Conservation (phyloP, 2,113 vertebrate genomes). For the Rhea pennata region DNA sequence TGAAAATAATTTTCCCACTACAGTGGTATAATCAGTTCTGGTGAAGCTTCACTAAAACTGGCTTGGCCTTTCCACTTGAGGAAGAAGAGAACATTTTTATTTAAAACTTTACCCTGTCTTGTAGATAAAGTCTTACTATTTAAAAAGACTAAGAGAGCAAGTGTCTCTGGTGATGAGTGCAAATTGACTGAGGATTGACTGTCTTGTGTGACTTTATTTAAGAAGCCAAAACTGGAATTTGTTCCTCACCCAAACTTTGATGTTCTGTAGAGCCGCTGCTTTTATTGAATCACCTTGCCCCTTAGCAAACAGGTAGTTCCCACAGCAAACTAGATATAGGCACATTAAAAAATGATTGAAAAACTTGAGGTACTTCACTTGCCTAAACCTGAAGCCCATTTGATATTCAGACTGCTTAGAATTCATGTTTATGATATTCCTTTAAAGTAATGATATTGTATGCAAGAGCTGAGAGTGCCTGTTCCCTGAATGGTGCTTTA, state of each 20-base stretch:
- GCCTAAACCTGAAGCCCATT: neutral
- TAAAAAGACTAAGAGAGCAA: neutral
- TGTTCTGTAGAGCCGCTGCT: neutral
- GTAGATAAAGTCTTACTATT: neutral
- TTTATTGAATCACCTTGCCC: neutral
- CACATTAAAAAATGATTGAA: neutral
- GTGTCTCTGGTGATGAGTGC: neutral
- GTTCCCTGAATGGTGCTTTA: rapidly evolving
- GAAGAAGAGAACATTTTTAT: neutral
- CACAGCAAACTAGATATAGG: rapidly evolving
- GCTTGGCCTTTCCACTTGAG: neutral
- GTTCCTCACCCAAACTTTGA: neutral
- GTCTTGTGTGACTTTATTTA: neutral
- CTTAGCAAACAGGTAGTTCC: rapidly evolving
- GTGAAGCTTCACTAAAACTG: neutral
- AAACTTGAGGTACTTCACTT: neutral
- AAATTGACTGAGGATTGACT: neutral
- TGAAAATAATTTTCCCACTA: too few species aligned
- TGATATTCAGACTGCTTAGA: neutral
- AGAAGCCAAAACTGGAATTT: neutral
- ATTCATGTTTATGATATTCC: too few species aligned
- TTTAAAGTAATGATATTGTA: too few species aligned
- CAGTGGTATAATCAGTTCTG: rapidly evolving
- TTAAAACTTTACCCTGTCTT: neutral
- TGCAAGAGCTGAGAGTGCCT: rapidly evolving